These are phyloP conservation scores for Leptodactylus fallax DNA, from an alignment of 2,797 vertebrate species.

Conservation along the genomic window DNA sequence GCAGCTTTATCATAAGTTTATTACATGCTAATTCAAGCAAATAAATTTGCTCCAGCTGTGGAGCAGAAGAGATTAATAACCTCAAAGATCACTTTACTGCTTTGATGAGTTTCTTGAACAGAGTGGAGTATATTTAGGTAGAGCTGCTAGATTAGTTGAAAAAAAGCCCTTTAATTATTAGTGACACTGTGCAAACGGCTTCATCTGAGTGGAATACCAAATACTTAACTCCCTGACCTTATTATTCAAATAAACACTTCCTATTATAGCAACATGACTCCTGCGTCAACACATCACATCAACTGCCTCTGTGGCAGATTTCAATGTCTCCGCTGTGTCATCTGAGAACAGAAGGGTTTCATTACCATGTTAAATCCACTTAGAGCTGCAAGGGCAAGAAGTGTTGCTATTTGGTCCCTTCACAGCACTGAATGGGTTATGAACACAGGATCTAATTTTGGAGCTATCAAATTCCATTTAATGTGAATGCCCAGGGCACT, in stretches of 20 bases:
- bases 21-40: constrained; percentile 85
- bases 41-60: constrained; percentile 83
- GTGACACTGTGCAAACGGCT: constrained; percentile 85
- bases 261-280: constrained; percentile 72
- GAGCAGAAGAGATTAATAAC: constrained; percentile 83
- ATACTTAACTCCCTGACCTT: constrained; percentile 83
- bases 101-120: constrained; percentile 84
- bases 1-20: constrained; percentile 81
- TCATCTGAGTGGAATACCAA: constrained; percentile 81
- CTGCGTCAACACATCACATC: constrained; percentile 66
- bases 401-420: constrained; percentile 47
- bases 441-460: constrained; percentile 59
- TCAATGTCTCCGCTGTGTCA: constrained; percentile 64
- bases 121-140: constrained; percentile 83
- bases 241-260: constrained; percentile 83
- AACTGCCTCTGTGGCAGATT: constrained; percentile 66
- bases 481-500: constrained; percentile 59
- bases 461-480: constrained; percentile 64
- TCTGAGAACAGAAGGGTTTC: constrained; percentile 60
- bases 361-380: constrained; percentile 57
- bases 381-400: constrained; percentile 38
- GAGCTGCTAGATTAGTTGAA: constrained; percentile 83
- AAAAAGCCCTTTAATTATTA: constrained; percentile 86
- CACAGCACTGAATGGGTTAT: constrained; percentile 54
- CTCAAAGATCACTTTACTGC: constrained; percentile 78